Percentiles rank a stretch among this genome's conserved stretches.
phyloP scores from a whole-genome alignment of 1,140 invertebrate species.

The Sogatella furcifera region DNA sequence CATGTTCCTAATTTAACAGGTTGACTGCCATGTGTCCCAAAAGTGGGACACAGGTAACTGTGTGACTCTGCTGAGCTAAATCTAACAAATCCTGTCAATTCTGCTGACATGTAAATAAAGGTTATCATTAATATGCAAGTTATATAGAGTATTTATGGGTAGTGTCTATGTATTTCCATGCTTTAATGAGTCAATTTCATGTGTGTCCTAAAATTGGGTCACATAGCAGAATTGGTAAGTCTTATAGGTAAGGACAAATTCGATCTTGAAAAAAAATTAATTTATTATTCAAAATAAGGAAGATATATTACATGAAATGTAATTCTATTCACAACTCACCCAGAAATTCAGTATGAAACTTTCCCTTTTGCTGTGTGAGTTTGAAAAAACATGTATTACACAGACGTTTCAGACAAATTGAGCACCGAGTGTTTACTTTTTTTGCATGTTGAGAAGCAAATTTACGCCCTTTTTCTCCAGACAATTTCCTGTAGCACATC shows the following conservation, averaged over 20 bases:
- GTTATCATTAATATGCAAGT: background rate
- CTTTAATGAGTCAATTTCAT: background rate
- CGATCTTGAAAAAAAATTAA: background rate
- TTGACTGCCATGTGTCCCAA: constrained; percentile 1
- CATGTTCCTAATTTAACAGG: no score
- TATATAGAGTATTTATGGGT: background rate
- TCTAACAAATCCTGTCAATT: background rate
- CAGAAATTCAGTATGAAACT: background rate
- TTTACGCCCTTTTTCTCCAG: background rate
- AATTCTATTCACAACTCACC: background rate
- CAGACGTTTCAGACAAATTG: background rate
- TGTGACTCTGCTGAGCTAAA: background rate
- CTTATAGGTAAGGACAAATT: background rate
- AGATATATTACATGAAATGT: background rate
- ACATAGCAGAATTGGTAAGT: background rate
- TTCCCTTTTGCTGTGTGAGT: background rate
- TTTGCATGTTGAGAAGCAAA: background rate
- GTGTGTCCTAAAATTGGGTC: background rate
- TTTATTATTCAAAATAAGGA: background rate
- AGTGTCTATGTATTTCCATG: background rate
- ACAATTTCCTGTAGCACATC: background rate
- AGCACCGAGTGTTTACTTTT: background rate
- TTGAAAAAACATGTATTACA: background rate
- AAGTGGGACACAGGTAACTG: background rate
- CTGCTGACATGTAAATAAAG: background rate